These are phyloP conservation scores for Sebastes hubbsi DNA, from an alignment of 2,797 vertebrate species.

Conservation along the genomic window DNA sequence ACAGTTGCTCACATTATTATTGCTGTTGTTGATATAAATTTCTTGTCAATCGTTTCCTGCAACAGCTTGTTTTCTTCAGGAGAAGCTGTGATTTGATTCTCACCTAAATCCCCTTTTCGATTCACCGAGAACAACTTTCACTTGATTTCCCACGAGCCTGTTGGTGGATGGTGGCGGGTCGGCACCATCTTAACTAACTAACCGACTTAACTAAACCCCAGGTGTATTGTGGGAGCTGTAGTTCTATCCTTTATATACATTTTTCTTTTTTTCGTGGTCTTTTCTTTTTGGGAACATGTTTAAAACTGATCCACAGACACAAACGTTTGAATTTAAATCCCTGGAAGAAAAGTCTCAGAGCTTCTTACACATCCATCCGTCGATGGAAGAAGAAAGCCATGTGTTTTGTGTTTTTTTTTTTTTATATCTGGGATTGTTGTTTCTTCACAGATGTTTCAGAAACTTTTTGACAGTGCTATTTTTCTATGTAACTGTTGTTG, in stretches of 20 bases:
- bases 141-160: conserved; percentile 57
- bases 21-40: conserved; percentile 49
- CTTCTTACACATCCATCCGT: conserved; percentile 27
- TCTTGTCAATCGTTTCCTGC: conserved; percentile 39
- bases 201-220: conserved; percentile 57
- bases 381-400: conserved; percentile 45
- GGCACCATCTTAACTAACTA: conserved; percentile 36
- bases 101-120: conserved; percentile 43
- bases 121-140: conserved; percentile 56
- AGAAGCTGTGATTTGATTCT: conserved; percentile 38
- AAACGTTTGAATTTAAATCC: conserved; percentile 55
- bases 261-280: conserved; percentile 12
- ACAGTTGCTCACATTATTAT: conserved; percentile 48
- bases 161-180: conserved; percentile 34
- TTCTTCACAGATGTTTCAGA: conserved; percentile 72
- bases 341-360: conserved; percentile 62
- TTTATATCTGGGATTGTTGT: conserved; percentile 66
- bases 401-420: conserved; percentile 41
- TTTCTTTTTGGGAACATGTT: conserved; percentile 48
- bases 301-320: conserved; percentile 48
- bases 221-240: conserved; percentile 67
- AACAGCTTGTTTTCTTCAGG: conserved; percentile 20
- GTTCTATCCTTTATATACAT: conserved; percentile 44
- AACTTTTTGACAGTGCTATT: conserved; percentile 82
- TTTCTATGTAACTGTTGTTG: conserved; percentile 82